Percentiles rank a stretch among this genome's conserved stretches.
Conservation (phyloP, 2,113 vertebrate genomes). For the Scartelaos histophorus region DNA sequence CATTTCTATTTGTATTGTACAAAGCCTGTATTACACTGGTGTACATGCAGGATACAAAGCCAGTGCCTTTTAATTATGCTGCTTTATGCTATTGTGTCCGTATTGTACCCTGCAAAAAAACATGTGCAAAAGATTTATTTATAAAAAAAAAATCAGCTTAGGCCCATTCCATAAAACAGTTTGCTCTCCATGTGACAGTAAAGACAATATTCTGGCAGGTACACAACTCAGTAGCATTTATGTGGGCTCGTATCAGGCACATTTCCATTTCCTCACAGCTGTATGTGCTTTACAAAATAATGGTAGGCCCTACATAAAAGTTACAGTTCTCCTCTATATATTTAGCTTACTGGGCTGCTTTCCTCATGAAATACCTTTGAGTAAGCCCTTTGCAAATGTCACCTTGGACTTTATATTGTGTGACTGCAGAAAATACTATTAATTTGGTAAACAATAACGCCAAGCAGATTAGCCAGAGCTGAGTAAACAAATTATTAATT, state of each 20-base stretch:
- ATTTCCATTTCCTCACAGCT: background rate
- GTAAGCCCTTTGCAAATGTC: slow-evolving; percentile 3
- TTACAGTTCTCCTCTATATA: background rate
- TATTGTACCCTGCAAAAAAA: no score
- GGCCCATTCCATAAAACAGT: background rate
- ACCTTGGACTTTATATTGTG: slow-evolving; percentile 6
- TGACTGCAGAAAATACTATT: background rate
- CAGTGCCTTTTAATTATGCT: no score
- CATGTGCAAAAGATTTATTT: no score
- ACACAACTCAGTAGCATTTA: background rate
- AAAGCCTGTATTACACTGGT: background rate
- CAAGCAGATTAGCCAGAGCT: background rate
- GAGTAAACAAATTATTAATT: slow-evolving; percentile 1
- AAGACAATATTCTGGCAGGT: background rate
- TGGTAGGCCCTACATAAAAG: background rate
- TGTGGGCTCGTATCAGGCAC: background rate
- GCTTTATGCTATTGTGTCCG: no score
- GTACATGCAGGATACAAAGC: no score
- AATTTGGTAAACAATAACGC: slow-evolving; percentile 1
- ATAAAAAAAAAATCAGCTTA: background rate
- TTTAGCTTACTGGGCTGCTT: background rate
- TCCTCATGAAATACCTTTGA: background rate
- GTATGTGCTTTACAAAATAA: background rate
- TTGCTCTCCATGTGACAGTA: background rate
- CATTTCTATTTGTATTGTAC: no score